phyloP scores from a whole-genome alignment of 92 coral and sea anemone genomes.

The Galaxea fascicularis region DNA sequence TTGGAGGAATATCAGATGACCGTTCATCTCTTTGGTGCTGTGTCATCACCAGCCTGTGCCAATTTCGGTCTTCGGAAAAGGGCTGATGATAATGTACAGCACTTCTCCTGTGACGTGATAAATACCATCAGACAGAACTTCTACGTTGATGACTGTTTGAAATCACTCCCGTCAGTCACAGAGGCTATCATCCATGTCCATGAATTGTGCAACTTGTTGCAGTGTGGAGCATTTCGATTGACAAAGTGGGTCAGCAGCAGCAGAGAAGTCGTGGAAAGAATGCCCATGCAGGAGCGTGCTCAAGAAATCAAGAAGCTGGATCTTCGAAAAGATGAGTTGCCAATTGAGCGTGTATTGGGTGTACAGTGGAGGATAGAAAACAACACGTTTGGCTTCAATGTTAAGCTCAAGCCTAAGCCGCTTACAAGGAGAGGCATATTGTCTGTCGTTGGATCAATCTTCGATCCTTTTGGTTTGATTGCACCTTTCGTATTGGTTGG shows the following conservation, averaged over 20 bases:
- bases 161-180: conserved; percentile 6
- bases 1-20: conserved; percentile 32
- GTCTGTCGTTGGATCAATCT: too few relatives aligned
- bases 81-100: conserved; percentile 7
- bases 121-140: conserved; percentile 13
- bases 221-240: conserved; percentile 51
- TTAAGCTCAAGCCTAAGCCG: too few relatives aligned
- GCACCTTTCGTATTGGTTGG: too few relatives aligned
- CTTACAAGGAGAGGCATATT: too few relatives aligned
- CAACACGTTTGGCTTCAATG: too few relatives aligned
- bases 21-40: conserved; percentile 20
- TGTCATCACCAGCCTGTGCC: conserved; percentile 41
- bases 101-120: conserved; percentile 8
- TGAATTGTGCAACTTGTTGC: not conserved
- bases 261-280: conserved; percentile 38
- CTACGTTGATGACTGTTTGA: conserved; percentile 48
- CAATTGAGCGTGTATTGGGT: too few relatives aligned
- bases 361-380: too few relatives aligned
- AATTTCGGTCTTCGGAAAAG: conserved; percentile 26
- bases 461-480: too few relatives aligned
- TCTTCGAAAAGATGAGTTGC: conserved; percentile 27
- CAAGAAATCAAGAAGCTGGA: conserved; percentile 43
- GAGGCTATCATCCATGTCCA: conserved; percentile 20
- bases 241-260: conserved; percentile 52
- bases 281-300: conserved; percentile 38